A percentile compares a stretch with the other conserved stretches of the same genome.
Evolutionary conservation across 1,140 invertebrate genomes (phyloP).

Genomic region (Musca domestica): DNA sequence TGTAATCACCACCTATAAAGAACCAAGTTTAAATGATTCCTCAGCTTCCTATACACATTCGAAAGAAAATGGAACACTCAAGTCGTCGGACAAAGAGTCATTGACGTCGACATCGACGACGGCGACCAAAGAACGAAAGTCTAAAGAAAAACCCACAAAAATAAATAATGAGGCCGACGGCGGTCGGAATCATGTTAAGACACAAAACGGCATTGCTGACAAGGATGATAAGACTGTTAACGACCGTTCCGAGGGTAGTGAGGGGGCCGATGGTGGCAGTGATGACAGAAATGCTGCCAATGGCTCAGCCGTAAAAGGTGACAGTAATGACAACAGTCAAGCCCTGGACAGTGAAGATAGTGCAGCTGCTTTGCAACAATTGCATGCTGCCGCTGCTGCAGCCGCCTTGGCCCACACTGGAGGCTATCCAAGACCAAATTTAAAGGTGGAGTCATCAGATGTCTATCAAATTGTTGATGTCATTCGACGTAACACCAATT

Average conservation of each 20-base stretch:
- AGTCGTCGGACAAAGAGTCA: not conserved
- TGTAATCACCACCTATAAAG: conserved; percentile 51
- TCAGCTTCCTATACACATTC: conserved; percentile 25
- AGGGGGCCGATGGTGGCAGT: not conserved
- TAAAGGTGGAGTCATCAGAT: conserved; percentile 50
- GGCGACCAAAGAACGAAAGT: conserved; percentile 6
- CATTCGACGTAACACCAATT: conserved; percentile 76
- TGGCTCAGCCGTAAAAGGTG: conserved; percentile 26
- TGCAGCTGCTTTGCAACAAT: conserved; percentile 30
- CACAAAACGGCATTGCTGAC: not conserved
- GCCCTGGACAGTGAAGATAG: conserved; percentile 50
- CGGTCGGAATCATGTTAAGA: not conserved
- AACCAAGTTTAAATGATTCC: conserved; percentile 40
- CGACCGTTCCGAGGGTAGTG: conserved; percentile 13
- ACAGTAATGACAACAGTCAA: conserved; percentile 46
- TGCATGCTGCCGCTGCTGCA: conserved; percentile 12
- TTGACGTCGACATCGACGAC: not conserved
- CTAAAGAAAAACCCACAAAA: not conserved
- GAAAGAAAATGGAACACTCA: conserved; percentile 28
- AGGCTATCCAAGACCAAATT: conserved; percentile 28
- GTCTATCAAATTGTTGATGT: conserved; percentile 74
- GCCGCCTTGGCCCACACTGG: not conserved
- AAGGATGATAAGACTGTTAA: conserved; percentile 1
- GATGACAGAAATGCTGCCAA: conserved; percentile 33
- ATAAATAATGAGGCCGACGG: not conserved